Percentiles rank a stretch among this genome's conserved stretches.
phyloP scores from a whole-genome alignment of 2,797 vertebrate species.

The Euthynnus affinis region DNA sequence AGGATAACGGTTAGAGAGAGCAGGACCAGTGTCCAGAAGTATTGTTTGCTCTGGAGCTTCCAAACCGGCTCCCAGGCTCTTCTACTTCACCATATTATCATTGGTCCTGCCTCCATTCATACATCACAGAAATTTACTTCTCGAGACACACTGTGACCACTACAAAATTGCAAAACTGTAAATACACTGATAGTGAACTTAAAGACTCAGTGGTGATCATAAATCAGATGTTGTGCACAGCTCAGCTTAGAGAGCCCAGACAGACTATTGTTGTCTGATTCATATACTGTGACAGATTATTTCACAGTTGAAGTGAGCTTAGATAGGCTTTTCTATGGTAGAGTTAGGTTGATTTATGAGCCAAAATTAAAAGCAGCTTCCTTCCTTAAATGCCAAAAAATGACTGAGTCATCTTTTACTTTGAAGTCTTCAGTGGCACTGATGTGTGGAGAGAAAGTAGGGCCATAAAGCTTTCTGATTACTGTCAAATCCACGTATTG shows the following conservation, averaged over 20 bases:
- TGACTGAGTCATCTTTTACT: constrained; percentile 18
- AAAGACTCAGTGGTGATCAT: constrained; percentile 36
- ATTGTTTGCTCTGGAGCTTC: constrained; percentile 59
- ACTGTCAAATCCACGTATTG: background rate
- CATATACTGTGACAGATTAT: constrained; percentile 30
- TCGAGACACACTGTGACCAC: constrained; percentile 22
- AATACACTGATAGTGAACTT: constrained; percentile 18
- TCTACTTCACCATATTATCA: constrained; percentile 35
- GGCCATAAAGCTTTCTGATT: constrained; percentile 1
- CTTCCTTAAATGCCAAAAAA: constrained; percentile 18
- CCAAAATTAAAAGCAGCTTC: constrained; percentile 35
- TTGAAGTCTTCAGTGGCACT: constrained; percentile 7
- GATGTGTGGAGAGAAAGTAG: constrained; percentile 20
- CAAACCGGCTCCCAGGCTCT: constrained; percentile 33
- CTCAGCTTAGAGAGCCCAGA: background rate
- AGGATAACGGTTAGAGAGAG: constrained; percentile 36
- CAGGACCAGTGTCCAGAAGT: constrained; percentile 25
- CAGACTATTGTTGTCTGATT: constrained; percentile 35
- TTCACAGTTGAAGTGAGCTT: constrained; percentile 28
- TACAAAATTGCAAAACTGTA: background rate
- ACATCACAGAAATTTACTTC: constrained; percentile 9
- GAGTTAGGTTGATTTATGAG: constrained; percentile 22
- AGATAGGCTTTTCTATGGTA: constrained; percentile 11
- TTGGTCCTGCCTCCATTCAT: constrained; percentile 22
- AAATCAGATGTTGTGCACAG: constrained; percentile 32